These are phyloP conservation scores for Saxicola maurus DNA, from an alignment of 2,797 vertebrate genomes.

Conservation along the genomic window DNA sequence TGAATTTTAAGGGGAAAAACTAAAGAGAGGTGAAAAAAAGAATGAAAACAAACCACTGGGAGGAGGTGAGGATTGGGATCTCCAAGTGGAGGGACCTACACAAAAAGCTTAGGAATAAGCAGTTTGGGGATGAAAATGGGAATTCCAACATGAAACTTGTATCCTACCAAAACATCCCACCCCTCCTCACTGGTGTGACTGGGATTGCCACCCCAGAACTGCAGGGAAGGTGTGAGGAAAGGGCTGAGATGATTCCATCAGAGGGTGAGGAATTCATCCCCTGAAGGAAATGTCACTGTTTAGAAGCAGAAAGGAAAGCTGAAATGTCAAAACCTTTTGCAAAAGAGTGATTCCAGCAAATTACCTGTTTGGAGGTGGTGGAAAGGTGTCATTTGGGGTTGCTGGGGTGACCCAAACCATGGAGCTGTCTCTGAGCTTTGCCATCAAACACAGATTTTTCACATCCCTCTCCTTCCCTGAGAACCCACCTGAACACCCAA, in stretches of 20 bases:
- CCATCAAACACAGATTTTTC: background rate
- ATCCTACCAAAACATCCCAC: background rate
- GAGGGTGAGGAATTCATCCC: background rate
- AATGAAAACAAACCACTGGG: background rate
- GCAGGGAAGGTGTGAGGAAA: background rate
- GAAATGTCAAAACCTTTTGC: conserved; percentile 39
- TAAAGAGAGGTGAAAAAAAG: background rate
- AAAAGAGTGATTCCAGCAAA: background rate
- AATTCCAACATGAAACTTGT: background rate
- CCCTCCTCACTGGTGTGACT: background rate
- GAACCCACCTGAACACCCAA: background rate
- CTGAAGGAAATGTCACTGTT: background rate
- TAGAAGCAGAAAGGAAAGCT: background rate
- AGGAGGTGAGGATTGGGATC: background rate
- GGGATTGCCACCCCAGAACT: background rate
- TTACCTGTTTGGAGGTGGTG: background rate
- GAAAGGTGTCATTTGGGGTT: background rate
- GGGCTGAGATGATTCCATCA: background rate
- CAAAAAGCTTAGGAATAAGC: accelerated
- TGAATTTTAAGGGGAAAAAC: background rate
- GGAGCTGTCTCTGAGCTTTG: background rate
- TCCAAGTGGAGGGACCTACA: background rate
- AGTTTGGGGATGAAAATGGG: background rate
- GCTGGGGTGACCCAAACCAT: background rate
- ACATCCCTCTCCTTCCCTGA: background rate